Evolutionary conservation across 2,797 vertebrate species (phyloP).

Genomic region (Glyptemys insculpta): DNA sequence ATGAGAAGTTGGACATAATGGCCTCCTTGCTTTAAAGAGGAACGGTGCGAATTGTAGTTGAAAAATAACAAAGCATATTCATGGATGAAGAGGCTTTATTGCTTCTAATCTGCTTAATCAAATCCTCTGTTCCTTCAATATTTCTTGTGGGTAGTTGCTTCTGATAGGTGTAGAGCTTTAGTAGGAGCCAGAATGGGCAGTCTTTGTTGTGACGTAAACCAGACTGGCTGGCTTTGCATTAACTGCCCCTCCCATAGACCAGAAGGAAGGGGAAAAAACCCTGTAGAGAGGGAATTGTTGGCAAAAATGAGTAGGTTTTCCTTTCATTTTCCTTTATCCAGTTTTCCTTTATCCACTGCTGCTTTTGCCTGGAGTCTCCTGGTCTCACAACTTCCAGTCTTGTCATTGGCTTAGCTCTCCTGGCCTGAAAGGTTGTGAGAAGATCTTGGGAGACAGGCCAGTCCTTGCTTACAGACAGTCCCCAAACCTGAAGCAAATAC

Average conservation of each 20-base stretch:
- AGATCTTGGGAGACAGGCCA: too few species aligned
- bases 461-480: too few species aligned
- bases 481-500: too few species aligned
- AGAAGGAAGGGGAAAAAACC: background rate
- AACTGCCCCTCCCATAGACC: background rate
- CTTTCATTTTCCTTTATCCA: background rate
- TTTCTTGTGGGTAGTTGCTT: conserved; percentile 24
- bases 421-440: conserved; percentile 33
- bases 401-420: conserved; percentile 37
- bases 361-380: conserved; percentile 27
- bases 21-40: background rate
- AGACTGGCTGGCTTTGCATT: conserved; percentile 55
- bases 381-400: conserved; percentile 46
- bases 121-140: background rate
- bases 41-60: background rate
- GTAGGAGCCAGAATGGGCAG: conserved; percentile 38
- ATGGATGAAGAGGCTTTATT: background rate
- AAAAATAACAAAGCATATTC: conserved; percentile 3
- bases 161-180: conserved; percentile 39
- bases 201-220: conserved; percentile 57
- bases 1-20: background rate
- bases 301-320: conserved; percentile 7
- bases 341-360: background rate
- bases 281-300: background rate
- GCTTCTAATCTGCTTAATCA: background rate